Percentiles rank a stretch among this genome's conserved stretches.
These are phyloP conservation scores for Drosophila eohydei DNA, from an alignment of 2,888 invertebrate genomes.

Conservation along the genomic window DNA sequence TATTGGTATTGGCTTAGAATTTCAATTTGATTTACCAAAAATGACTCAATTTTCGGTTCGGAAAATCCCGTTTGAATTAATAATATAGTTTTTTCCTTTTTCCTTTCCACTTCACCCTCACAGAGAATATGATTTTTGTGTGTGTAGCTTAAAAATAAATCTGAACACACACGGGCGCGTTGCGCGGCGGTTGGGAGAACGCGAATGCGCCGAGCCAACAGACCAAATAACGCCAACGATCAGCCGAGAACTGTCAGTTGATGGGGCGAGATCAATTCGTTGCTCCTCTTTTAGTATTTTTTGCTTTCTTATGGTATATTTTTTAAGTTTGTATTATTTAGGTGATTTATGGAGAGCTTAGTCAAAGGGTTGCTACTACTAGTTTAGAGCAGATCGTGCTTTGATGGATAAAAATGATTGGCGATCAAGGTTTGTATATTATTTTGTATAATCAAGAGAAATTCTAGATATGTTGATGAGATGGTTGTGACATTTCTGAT, in stretches of 20 bases:
- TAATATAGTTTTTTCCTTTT: slow-evolving; percentile 9
- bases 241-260: slow-evolving; percentile 76
- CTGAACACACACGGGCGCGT: slow-evolving; percentile 73
- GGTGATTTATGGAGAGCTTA: slow-evolving; percentile 19
- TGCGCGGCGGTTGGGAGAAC: slow-evolving; percentile 46
- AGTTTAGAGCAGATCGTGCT: background rate
- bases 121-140: slow-evolving; percentile 52
- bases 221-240: slow-evolving; percentile 72
- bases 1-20: background rate
- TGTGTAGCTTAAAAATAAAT: slow-evolving; percentile 72
- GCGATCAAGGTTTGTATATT: background rate
- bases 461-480: background rate
- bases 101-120: slow-evolving; percentile 46
- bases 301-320: background rate
- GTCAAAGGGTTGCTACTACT: background rate
- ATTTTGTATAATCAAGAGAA: too few relatives aligned
- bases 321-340: slow-evolving; percentile 22
- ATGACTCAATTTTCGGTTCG: slow-evolving; percentile 8
- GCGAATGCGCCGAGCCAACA: slow-evolving; percentile 41
- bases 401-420: background rate
- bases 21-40: slow-evolving; percentile 1
- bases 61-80: slow-evolving; percentile 17
- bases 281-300: slow-evolving; percentile 1
- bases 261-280: slow-evolving; percentile 24
- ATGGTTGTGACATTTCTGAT: too few relatives aligned